A percentile compares a stretch with the other conserved stretches of the same genome.
These are phyloP conservation scores for Petroica traversi DNA, from an alignment of 2,113 vertebrate genomes.

Conservation along the genomic window DNA sequence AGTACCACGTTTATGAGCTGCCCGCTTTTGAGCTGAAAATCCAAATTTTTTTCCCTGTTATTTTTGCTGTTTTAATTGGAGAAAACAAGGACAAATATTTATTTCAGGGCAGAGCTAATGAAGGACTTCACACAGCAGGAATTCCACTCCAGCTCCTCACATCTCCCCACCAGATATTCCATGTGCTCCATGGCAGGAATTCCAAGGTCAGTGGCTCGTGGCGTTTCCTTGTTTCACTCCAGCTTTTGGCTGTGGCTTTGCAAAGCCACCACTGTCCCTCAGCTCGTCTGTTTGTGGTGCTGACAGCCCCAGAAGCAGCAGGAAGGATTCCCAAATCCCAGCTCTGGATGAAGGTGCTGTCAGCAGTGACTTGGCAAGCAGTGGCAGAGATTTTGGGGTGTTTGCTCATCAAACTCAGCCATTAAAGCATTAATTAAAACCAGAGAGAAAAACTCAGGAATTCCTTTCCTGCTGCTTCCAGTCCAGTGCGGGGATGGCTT, in stretches of 20 bases:
- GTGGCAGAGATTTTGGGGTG: not conserved
- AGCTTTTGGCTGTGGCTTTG: not conserved
- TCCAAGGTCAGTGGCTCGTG: not conserved
- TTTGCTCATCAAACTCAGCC: not conserved
- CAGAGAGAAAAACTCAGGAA: not conserved
- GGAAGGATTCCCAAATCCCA: not conserved
- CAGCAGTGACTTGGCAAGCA: not conserved
- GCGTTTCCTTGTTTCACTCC: not conserved
- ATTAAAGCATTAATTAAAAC: rapidly evolving
- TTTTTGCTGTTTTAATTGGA: not conserved
- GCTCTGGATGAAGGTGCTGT: too few species aligned
- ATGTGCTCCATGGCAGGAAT: rapidly evolving
- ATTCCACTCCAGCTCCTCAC: not conserved
- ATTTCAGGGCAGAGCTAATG: not conserved
- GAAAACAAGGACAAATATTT: not conserved
- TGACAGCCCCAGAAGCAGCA: not conserved
- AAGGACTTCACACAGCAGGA: not conserved
- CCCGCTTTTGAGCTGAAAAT: not conserved
- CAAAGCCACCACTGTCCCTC: not conserved
- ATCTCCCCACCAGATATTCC: not conserved
- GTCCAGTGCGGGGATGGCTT: not conserved
- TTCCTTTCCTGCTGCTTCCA: not conserved
- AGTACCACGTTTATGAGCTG: not conserved
- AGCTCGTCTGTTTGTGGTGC: not conserved
- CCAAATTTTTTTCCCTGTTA: not conserved